Base-by-base conservation (phyloP, 2,888 invertebrate genomes). In the Leptarthrus brevirostris region DNA sequence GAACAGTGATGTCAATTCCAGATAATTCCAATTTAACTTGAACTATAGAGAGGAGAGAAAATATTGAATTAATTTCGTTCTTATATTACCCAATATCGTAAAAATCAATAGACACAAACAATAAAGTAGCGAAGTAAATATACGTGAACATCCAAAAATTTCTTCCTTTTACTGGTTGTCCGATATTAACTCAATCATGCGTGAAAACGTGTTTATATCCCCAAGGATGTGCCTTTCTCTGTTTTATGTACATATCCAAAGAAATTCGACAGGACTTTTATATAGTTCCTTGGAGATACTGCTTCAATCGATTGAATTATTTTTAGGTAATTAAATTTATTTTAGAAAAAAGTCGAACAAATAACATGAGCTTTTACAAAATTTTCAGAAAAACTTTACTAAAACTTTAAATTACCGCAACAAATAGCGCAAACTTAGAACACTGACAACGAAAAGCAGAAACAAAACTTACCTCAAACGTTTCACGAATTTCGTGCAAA, bases 401-500 rank as follows among this genome's bases (percentile, higher is more conserved):
- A 20, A 10, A 18, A 12, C 40, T 61, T 36, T 61, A 61, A 61
- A 36, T 36, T 20, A 12, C 47, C 24, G 26, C 14, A 66, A 24
- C 16, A 26, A 40, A 36, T 18, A 22, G 40, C 14, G n/a, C 12
- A 61, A 40, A 61, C 5, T 61, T 61, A 22, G 5, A 22, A 3
- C 30, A 30, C 14, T 34, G n/a, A n/a, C 16, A 30, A 30, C 3
- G 8, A 36, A 36, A 30, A 30, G 2, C 5, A 14, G 14, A 34
- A 16, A n/a, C 8, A 54, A 83, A 81, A 75, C 74, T 80, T 75
- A 84, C 85, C 81, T 83, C 82, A 73, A 85, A 85, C 34, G 85
- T 83, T 53, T 83, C 82, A 36, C 81, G 81, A 78, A 85, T 83
- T 77, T 85, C 84, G 74, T 79, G 79, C 47, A 85, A 78, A 78